Evolutionary conservation across 2,797 vertebrate species (phyloP), one percentile per base, ranked within the genome.

Genomic region (Falco novaeseelandiae): DNA sequence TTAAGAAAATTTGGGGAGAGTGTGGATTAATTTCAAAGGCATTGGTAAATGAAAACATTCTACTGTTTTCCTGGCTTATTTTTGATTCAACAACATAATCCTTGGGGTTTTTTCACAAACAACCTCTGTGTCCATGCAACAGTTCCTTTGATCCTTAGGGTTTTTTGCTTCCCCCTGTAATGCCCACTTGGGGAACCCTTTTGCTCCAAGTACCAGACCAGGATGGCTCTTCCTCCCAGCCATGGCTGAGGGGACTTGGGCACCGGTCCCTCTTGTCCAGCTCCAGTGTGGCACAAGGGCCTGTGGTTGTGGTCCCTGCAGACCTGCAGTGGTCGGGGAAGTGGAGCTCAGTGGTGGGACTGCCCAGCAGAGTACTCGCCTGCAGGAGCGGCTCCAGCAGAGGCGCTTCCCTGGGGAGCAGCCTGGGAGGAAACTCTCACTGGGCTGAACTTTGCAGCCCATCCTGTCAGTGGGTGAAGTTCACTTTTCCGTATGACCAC

Each of bases 281-380:
- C 51, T 25, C 30, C 44, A 42, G 34, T 1, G 8, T 23, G 38
- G 40, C 21, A 21, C 26, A 19, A 15, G 48, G 7, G 26, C 49
- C 46, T 13, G 58, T 11, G 27, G 48, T 11, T 1, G 2, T 14
- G 2, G 6, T 38, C 57, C 34, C 58, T 2, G 17, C 29, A 2
- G 55, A 5, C 11, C 54, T 27, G 10, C 71, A 23, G 42, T 3
- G 2, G 55, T 30, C 25, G 54, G 34, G 54, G 38, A 57, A 30
- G 26, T 25, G 12, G 20, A 29, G 9, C 20, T 29, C 49, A 1
- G 2, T 1, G 7, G 17, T 1, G 2, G 30, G 32, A 38, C 48
- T 23, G 49, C 8, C 48, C 4, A 9, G 30, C 61, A 21, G 36
- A n/a, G 23, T 10, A 1, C 25, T 32, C 34, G 27, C 26, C 61